Evolutionary conservation across 2,888 invertebrate species (phyloP).

Genomic region (Scrobipalpa costella): DNA sequence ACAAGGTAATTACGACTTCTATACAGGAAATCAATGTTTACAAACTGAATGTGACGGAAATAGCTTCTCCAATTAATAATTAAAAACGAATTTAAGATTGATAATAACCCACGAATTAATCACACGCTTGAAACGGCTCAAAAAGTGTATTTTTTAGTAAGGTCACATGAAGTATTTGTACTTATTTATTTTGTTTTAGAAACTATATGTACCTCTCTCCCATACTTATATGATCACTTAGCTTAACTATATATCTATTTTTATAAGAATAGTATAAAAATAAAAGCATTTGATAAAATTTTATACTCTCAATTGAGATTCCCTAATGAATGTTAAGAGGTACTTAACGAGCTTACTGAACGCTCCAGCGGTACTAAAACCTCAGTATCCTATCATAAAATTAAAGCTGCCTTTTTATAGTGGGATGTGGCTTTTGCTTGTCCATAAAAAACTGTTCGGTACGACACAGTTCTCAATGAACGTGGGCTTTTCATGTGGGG

Average conservation of each 20-base stretch:
- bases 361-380: neutral
- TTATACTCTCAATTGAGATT: neutral
- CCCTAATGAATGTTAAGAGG: neutral
- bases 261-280: no score
- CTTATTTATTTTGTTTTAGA: no score
- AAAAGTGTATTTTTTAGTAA: no score
- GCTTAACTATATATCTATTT: no score
- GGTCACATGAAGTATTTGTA: no score
- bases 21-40: neutral
- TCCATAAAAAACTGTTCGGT: neutral
- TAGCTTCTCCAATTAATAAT: neutral
- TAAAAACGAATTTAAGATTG: no score
- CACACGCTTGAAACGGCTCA: no score
- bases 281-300: neutral
- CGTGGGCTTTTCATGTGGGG: no score
- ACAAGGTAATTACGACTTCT: neutral
- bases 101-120: no score
- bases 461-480: neutral
- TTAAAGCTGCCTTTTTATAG: neutral
- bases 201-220: no score
- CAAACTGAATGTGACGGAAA: neutral
- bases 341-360: neutral
- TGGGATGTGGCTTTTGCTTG: constrained; percentile 9
- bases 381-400: neutral
- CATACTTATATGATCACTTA: no score